Conservation (phyloP, 1,140 invertebrate genomes). For the Rhopalosiphum maidis region DNA sequence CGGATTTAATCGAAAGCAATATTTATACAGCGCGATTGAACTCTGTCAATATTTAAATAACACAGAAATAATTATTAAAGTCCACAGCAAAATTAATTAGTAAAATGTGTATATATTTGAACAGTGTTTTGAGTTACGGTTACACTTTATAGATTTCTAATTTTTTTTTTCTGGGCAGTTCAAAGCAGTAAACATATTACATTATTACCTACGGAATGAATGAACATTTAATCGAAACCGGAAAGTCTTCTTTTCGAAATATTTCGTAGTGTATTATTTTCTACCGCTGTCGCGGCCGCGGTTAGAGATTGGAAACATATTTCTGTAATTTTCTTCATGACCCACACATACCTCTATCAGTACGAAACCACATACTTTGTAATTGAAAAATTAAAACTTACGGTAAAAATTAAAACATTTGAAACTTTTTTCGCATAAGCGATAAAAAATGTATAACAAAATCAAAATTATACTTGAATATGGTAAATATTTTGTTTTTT, state of each 20-base stretch:
- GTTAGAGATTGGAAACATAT: not conserved
- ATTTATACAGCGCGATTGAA: not conserved
- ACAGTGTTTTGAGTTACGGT: not conserved
- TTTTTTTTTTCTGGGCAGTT: not conserved
- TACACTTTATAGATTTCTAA: not conserved
- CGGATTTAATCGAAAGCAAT: not conserved
- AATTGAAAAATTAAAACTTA: not conserved
- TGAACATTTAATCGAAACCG: slow-evolving; percentile 45
- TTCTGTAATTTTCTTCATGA: not conserved
- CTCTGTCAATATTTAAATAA: not conserved
- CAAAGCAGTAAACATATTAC: not conserved
- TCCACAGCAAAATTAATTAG: not conserved
- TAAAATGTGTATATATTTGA: not conserved
- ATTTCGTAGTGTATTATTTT: slow-evolving; percentile 2
- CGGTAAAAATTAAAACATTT: not conserved
- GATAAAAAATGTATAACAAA: not conserved
- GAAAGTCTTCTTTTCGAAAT: slow-evolving; percentile 51
- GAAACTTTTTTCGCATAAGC: not conserved
- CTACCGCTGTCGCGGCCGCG: not conserved
- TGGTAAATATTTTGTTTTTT: not conserved
- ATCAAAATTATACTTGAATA: not conserved
- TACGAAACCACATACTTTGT: not conserved
- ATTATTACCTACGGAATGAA: not conserved
- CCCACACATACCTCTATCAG: not conserved
- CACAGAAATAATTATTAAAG: slow-evolving; percentile 5